Conservation (phyloP, 35 echinoderm and acorn worm species). For the Diadema setosum region DNA sequence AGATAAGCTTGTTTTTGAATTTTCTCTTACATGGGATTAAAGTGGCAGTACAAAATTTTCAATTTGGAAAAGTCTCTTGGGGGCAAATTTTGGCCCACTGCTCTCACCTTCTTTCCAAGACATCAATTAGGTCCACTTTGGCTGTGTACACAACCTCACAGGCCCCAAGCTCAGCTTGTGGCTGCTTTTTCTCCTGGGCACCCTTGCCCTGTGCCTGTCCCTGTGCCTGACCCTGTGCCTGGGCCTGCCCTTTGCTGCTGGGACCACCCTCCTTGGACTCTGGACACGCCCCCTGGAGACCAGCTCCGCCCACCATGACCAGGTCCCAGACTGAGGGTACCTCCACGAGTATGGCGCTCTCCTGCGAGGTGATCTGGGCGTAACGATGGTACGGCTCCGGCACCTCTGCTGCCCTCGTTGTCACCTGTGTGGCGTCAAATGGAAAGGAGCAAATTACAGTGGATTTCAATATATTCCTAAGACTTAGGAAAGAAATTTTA, state of each 20-base stretch:
- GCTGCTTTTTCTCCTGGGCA: not conserved
- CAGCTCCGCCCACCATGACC: conserved; percentile 23
- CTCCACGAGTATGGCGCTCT: conserved; percentile 6
- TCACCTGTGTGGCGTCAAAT: too few relatives aligned
- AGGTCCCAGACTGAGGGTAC: conserved; percentile 65
- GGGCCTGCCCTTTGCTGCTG: too few relatives aligned
- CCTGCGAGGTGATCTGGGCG: conserved; percentile 47
- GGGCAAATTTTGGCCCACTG: too few relatives aligned
- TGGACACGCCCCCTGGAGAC: not conserved
- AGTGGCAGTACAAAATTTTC: too few relatives aligned
- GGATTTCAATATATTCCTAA: too few relatives aligned
- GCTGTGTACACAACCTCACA: conserved; percentile 64
- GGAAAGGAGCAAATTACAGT: too few relatives aligned
- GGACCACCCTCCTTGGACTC: not conserved
- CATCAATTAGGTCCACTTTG: conserved; percentile 23
- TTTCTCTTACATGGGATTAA: too few relatives aligned
- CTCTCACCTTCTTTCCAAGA: conserved; percentile 60
- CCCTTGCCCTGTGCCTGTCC: not conserved
- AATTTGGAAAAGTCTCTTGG: too few relatives aligned
- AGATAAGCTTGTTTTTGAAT: too few relatives aligned
- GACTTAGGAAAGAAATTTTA: too few relatives aligned
- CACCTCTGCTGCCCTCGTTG: conserved; percentile 17
- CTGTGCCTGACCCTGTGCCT: not conserved
- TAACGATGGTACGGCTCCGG: conserved; percentile 36
- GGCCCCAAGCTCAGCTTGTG: conserved; percentile 33